These are phyloP conservation scores for Todiramphus chloris DNA, from an alignment of 2,113 vertebrate genomes.

Conservation along the genomic window DNA sequence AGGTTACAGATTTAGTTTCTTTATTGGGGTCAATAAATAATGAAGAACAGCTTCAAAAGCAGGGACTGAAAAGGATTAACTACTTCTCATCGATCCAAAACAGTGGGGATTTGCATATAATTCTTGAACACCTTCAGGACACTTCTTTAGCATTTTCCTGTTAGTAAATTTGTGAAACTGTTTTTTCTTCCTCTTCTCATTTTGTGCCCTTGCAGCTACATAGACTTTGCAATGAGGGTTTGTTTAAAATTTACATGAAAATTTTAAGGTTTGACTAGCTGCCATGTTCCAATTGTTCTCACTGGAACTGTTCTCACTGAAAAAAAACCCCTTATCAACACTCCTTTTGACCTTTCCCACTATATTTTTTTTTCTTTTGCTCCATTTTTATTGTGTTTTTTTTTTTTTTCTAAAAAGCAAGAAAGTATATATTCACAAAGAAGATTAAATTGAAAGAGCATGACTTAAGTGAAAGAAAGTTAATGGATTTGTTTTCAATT, in stretches of 20 bases:
- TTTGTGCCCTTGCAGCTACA: background rate
- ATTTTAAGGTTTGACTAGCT: background rate
- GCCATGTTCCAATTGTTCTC: background rate
- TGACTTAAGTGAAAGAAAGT: background rate
- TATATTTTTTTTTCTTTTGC: background rate
- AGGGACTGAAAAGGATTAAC: slow-evolving; percentile 22
- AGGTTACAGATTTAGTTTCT: background rate
- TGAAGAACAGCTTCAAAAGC: slow-evolving; percentile 26
- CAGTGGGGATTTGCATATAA: slow-evolving; percentile 11
- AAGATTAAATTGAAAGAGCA: background rate
- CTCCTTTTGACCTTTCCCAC: background rate
- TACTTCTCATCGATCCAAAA: background rate
- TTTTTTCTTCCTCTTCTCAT: background rate
- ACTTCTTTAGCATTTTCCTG: background rate
- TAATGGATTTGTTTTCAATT: background rate
- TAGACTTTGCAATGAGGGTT: background rate
- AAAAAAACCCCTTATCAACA: background rate
- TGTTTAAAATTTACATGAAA: slow-evolving; percentile 19
- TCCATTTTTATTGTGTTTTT: background rate
- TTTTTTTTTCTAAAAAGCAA: background rate
- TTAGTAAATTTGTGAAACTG: background rate
- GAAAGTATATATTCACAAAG: background rate
- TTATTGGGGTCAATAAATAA: slow-evolving; percentile 34
- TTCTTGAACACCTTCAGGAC: background rate
- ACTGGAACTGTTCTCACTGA: background rate